Conservation (phyloP, 2,888 invertebrate genomes). For the Tetheella fluctuosa region DNA sequence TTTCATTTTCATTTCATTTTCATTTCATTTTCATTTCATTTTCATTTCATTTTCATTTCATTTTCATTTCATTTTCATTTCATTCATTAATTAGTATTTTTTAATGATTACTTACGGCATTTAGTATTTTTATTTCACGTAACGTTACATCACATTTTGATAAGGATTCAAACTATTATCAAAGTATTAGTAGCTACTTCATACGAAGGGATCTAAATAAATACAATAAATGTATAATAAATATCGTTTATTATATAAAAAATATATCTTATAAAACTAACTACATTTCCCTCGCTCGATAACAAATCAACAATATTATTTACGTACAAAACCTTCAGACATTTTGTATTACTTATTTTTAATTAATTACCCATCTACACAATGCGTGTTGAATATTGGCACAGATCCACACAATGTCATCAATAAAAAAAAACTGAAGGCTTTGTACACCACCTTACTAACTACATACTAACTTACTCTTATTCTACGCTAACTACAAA, state of each 20-base stretch:
- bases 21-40: too few relatives aligned
- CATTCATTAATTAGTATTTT: too few relatives aligned
- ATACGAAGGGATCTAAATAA: slow-evolving; percentile 22
- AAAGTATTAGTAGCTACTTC: too few relatives aligned
- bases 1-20: too few relatives aligned
- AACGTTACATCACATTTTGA: too few relatives aligned
- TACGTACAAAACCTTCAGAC: slow-evolving; percentile 12
- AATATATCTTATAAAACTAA: slow-evolving; percentile 48
- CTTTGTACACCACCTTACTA: background rate
- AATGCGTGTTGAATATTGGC: background rate
- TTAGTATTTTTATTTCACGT: too few relatives aligned
- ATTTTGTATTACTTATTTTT: background rate
- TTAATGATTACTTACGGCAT: too few relatives aligned
- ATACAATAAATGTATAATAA: slow-evolving; percentile 44
- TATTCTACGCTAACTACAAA: slow-evolving; percentile 15
- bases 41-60: too few relatives aligned
- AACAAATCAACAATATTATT: slow-evolving; percentile 19
- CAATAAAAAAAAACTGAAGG: background rate
- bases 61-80: too few relatives aligned
- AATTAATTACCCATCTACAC: too few relatives aligned
- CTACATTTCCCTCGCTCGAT: slow-evolving; percentile 24
- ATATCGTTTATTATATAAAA: slow-evolving; percentile 59
- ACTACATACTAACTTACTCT: background rate
- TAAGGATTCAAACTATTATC: too few relatives aligned
- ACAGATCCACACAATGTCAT: background rate